Evolutionary conservation across 2,888 invertebrate genomes (phyloP), one percentile per base, ranked within the genome.

Genomic region (Pedicia rivosa): DNA sequence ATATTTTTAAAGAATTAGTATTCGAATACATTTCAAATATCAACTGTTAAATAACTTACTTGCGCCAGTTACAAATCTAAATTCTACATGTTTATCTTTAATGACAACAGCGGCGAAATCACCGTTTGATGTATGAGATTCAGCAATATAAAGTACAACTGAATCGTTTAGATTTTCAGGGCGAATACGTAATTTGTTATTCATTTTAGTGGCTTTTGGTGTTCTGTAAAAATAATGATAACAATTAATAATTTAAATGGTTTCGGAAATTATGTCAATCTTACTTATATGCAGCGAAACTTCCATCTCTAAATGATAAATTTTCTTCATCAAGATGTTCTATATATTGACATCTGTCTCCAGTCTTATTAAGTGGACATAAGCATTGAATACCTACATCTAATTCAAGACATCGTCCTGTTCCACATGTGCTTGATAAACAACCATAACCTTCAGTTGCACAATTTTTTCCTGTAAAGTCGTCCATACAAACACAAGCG

Each of bases 21-120:
- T n/a, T n/a, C n/a, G n/a, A n/a, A n/a, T n/a, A n/a, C n/a, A n/a
- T n/a, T n/a, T n/a, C n/a, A n/a, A n/a, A n/a, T n/a, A n/a, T n/a
- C n/a, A n/a, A n/a, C n/a, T n/a, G n/a, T n/a, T n/a, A n/a, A n/a
- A n/a, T n/a, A n/a, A n/a, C n/a, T n/a, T n/a, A n/a, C 88, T 83
- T 44, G 78, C 77, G 36, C 87, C 90, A 17, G 80, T 73, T 52
- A 87, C 83, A 50, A 81, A 87, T 48, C 81, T 70, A 65, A 91
- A 83, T 55, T 92, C 90, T 1, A 92, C 63, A 47, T 71, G 74
- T 43, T 74, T 70, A 50, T 90, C 74, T 47, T 74, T 79, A 13
- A 94, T 70, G 2, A 83, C 67, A 5, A 94, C 66, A 0, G 90
- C 79, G 2, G 82, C 72, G 54, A 86, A 94, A 46, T 92, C 90